These are phyloP conservation scores for Automeris io DNA, from an alignment of 2,888 invertebrate species.

Conservation along the genomic window DNA sequence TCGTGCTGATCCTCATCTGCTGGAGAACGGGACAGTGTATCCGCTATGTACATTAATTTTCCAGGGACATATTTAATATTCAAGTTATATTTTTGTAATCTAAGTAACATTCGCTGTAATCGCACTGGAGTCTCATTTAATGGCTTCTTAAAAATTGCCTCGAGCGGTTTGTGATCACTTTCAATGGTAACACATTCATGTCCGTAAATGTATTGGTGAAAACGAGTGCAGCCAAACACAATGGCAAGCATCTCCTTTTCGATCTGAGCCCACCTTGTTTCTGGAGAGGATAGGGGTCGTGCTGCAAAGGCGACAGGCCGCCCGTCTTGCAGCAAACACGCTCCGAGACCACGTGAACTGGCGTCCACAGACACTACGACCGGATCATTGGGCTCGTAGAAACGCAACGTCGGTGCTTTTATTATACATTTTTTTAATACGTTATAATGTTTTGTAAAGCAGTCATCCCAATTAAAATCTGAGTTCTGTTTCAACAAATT, in stretches of 20 bases:
- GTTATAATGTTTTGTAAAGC: no score
- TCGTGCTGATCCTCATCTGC: no score
- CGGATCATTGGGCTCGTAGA: neutral
- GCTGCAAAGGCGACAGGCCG: slow-evolving; percentile 2
- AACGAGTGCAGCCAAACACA: slow-evolving; percentile 13
- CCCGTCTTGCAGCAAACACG: neutral
- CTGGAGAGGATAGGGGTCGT: neutral
- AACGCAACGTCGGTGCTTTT: no score
- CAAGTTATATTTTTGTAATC: slow-evolving; percentile 19
- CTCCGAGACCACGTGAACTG: neutral
- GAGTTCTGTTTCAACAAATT: no score
- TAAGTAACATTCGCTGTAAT: slow-evolving; percentile 21
- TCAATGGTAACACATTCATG: slow-evolving; percentile 15
- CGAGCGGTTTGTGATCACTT: slow-evolving; percentile 22
- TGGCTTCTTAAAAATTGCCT: slow-evolving; percentile 19
- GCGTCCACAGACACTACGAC: neutral
- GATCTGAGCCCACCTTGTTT: slow-evolving; percentile 11
- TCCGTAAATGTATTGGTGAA: slow-evolving; percentile 19
- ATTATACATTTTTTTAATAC: no score
- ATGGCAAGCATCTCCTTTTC: slow-evolving; percentile 18
- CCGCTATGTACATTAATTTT: slow-evolving; percentile 24
- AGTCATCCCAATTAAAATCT: no score
- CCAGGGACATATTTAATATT: slow-evolving; percentile 20
- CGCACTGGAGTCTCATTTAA: slow-evolving; percentile 15
- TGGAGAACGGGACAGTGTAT: slow-evolving; percentile 22